A percentile compares a stretch with the other conserved stretches of the same genome.
phyloP scores from a whole-genome alignment of 2,113 vertebrate species.

The Elephantulus edwardii region DNA sequence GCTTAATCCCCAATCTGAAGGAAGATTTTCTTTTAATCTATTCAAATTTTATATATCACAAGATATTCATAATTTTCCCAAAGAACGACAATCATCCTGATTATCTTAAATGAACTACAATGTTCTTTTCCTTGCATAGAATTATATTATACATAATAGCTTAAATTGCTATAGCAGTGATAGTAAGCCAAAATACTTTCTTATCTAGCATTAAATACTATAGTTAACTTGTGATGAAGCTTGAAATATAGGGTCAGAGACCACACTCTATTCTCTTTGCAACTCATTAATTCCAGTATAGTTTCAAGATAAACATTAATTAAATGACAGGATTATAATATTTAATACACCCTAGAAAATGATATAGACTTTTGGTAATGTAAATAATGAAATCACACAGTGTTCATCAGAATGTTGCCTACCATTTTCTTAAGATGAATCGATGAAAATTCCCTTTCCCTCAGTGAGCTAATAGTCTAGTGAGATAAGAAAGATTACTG shows the following conservation, averaged over 20 bases:
- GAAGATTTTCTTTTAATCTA: conserved; percentile 52
- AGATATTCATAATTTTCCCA: conserved; percentile 39
- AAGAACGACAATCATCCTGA: conserved; percentile 53
- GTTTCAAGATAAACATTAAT: conserved; percentile 52
- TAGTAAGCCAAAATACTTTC: conserved; percentile 66
- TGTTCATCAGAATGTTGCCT: conserved; percentile 15
- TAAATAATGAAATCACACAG: conserved; percentile 3
- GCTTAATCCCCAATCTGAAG: conserved; percentile 35
- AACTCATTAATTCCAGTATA: conserved; percentile 58
- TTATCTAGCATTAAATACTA: conserved; percentile 63
- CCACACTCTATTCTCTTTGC: conserved; percentile 32
- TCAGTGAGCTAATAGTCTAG: too few species aligned
- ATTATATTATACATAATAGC: conserved; percentile 19
- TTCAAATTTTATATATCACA: conserved; percentile 53
- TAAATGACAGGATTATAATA: conserved; percentile 18
- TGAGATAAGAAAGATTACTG: too few species aligned
- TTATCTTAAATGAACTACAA: conserved; percentile 51
- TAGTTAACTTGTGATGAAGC: conserved; percentile 65
- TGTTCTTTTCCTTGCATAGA: conserved; percentile 51
- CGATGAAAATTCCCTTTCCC: neutral
- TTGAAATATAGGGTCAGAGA: conserved; percentile 64
- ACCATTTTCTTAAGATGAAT: neutral
- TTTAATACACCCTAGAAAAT: conserved; percentile 38
- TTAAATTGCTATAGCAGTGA: conserved; percentile 37
- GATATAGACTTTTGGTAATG: neutral